Percentiles rank a stretch among this genome's conserved stretches.
Conservation (phyloP, 2,888 invertebrate genomes). For the Hyposoter dolosus region DNA sequence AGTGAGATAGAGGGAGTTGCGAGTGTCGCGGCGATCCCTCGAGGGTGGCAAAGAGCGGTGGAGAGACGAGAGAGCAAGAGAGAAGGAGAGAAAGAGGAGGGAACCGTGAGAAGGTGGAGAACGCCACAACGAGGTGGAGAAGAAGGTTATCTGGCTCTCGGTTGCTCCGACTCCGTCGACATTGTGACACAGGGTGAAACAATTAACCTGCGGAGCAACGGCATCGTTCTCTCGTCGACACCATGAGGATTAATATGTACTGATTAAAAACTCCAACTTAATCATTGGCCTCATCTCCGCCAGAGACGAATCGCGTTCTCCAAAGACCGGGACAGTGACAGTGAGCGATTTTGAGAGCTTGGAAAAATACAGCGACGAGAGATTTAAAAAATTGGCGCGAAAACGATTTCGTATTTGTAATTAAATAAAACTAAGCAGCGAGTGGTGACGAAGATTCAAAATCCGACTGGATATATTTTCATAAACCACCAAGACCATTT, state of each 20-base stretch:
- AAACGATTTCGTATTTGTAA: background rate
- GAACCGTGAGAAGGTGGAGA: constrained; percentile 65
- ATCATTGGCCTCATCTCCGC: background rate
- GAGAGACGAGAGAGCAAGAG: constrained; percentile 47
- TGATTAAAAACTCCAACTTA: background rate
- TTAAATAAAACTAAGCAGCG: background rate
- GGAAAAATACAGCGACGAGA: background rate
- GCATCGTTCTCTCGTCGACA: constrained; percentile 14
- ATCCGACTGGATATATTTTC: background rate
- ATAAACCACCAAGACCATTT: background rate
- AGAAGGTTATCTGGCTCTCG: constrained; percentile 65
- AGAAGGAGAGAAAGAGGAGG: constrained; percentile 40
- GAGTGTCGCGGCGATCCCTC: constrained; percentile 44
- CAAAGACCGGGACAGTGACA: constrained; percentile 28
- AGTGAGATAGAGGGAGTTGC: constrained; percentile 57
- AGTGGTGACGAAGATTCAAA: background rate
- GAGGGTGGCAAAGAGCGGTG: constrained; percentile 53
- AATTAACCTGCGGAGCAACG: constrained; percentile 30
- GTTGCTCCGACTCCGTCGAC: constrained; percentile 59
- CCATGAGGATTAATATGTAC: background rate
- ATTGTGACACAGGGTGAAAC: constrained; percentile 44
- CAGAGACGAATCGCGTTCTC: background rate
- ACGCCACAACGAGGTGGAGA: constrained; percentile 67
- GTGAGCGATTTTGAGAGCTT: constrained; percentile 21
- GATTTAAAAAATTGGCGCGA: constrained; percentile 11